Evolutionary conservation across 2,888 invertebrate species (phyloP).

Genomic region (Heliconius cydno): DNA sequence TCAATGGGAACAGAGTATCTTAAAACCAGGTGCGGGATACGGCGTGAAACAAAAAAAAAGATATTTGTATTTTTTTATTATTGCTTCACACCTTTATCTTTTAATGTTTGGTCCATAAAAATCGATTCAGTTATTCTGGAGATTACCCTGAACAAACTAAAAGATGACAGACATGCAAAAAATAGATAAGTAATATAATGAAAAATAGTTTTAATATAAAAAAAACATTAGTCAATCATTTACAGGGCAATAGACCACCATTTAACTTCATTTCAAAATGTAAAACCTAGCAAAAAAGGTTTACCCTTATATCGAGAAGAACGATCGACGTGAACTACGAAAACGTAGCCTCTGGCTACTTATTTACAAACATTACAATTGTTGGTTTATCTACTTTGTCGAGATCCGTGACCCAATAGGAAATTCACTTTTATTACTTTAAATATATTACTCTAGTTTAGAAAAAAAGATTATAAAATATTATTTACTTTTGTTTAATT

Average conservation of each 20-base stretch:
- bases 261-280: background rate
- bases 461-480: background rate
- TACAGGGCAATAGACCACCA: background rate
- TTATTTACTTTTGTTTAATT: too few relatives aligned
- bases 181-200: too few relatives aligned
- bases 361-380: constrained; percentile 19
- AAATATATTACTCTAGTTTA: background rate
- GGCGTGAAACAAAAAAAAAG: too few relatives aligned
- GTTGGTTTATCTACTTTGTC: background rate
- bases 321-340: background rate
- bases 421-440: background rate
- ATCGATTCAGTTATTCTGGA: too few relatives aligned
- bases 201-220: background rate
- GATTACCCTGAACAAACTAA: too few relatives aligned
- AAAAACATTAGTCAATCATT: background rate
- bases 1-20: too few relatives aligned
- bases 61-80: too few relatives aligned
- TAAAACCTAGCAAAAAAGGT: background rate
- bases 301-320: constrained; percentile 4
- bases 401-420: background rate
- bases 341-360: constrained; percentile 7
- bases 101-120: too few relatives aligned
- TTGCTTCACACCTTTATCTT: too few relatives aligned
- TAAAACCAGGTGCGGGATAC: too few relatives aligned
- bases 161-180: too few relatives aligned